These are phyloP conservation scores for Euphydryas editha DNA, from an alignment of 2,888 invertebrate species.

Conservation along the genomic window DNA sequence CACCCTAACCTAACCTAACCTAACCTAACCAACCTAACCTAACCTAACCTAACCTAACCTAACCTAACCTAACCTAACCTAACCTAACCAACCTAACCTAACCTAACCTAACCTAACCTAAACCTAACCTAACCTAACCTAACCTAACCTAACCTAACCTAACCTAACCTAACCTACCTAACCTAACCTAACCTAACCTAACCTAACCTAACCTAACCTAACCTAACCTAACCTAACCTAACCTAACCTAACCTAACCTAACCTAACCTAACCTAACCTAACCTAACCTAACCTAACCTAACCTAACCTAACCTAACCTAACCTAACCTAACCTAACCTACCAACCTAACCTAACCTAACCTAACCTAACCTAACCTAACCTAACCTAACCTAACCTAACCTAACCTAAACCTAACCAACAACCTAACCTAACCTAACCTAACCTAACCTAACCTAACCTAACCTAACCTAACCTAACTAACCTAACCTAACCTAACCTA, in stretches of 20 bases:
- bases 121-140: conserved; percentile 41
- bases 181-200: conserved; percentile 38
- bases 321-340: conserved; percentile 36
- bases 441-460: conserved; percentile 28
- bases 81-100: conserved; percentile 5
- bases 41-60: conserved; percentile 21
- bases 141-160: conserved; percentile 31
- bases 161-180: conserved; percentile 23
- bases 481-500: conserved; percentile 36
- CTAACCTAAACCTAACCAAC: conserved; percentile 35
- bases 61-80: conserved; percentile 6
- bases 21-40: conserved; percentile 39
- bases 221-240: conserved; percentile 46
- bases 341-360: conserved; percentile 29
- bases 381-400: conserved; percentile 27
- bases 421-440: conserved; percentile 22
- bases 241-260: conserved; percentile 45
- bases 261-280: conserved; percentile 31
- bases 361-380: conserved; percentile 20
- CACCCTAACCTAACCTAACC: conserved; percentile 45
- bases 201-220: conserved; percentile 45
- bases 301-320: conserved; percentile 24
- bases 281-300: conserved; percentile 20
- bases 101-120: conserved; percentile 21
- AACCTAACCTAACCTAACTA: conserved; percentile 38